Conservation (phyloP, 2,113 vertebrate species). For the Tricholaema leucomelas region DNA sequence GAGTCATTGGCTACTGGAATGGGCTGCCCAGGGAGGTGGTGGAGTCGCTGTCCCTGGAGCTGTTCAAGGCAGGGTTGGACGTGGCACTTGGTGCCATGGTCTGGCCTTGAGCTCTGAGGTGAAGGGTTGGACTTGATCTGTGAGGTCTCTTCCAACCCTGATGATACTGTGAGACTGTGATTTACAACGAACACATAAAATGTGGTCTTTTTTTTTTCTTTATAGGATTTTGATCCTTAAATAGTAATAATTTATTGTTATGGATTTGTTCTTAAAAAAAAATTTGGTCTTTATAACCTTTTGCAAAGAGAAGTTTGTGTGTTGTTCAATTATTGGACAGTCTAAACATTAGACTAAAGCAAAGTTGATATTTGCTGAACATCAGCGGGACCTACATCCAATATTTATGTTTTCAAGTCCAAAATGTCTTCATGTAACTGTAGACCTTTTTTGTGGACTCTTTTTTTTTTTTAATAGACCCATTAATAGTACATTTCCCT, state of each 20-base stretch:
- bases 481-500: neutral
- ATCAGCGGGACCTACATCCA: neutral
- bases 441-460: neutral
- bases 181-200: neutral
- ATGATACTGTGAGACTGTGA: no score
- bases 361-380: neutral
- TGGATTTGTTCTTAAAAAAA: neutral
- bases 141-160: no score
- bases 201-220: neutral
- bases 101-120: no score
- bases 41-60: no score
- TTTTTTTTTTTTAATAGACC: neutral
- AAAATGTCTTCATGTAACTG: neutral
- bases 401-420: neutral
- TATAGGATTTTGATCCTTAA: neutral
- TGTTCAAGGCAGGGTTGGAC: no score
- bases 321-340: neutral
- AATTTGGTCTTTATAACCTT: neutral
- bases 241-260: neutral
- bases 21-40: no score
- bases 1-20: no score
- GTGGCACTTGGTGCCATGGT: no score
- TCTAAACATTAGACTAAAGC: neutral
- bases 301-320: neutral
- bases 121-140: no score